Evolutionary conservation across 2,113 vertebrate species (phyloP).

Genomic region (Trogon surrucura): DNA sequence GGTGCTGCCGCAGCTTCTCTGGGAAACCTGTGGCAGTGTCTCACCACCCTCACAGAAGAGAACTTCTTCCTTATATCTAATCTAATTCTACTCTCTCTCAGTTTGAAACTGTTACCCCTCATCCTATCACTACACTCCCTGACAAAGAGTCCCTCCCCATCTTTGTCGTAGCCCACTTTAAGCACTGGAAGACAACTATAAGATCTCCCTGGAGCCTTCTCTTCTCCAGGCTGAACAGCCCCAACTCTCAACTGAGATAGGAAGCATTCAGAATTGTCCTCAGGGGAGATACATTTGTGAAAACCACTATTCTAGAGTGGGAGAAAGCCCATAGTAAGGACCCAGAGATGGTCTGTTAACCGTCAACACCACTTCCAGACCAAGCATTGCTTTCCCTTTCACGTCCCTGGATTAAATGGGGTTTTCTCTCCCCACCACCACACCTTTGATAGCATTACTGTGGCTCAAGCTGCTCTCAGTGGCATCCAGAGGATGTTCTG

Average conservation of each 20-base stretch:
- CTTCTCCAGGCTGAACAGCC: background rate
- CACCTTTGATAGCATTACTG: rapidly evolving
- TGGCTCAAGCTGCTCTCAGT: background rate
- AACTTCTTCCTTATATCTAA: too few relatives aligned
- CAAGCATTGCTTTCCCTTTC: background rate
- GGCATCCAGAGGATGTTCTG: background rate
- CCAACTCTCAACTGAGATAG: background rate
- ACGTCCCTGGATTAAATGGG: background rate
- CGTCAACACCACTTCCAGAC: background rate
- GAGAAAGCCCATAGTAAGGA: background rate
- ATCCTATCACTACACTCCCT: too few relatives aligned
- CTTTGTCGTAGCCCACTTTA: too few relatives aligned
- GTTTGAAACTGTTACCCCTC: too few relatives aligned
- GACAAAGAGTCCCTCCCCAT: too few relatives aligned
- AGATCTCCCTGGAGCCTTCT: too few relatives aligned
- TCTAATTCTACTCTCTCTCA: too few relatives aligned
- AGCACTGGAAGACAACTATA: too few relatives aligned
- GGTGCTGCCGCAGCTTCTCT: too few relatives aligned
- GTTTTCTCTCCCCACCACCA: background rate
- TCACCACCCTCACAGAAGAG: too few relatives aligned
- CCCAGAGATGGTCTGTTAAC: background rate
- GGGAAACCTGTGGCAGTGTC: too few relatives aligned
- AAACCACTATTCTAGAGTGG: background rate
- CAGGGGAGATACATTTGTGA: rapidly evolving
- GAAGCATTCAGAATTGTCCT: background rate